Evolutionary conservation across 2,113 vertebrate species (phyloP).

Genomic region (Syrrhaptes paradoxus): DNA sequence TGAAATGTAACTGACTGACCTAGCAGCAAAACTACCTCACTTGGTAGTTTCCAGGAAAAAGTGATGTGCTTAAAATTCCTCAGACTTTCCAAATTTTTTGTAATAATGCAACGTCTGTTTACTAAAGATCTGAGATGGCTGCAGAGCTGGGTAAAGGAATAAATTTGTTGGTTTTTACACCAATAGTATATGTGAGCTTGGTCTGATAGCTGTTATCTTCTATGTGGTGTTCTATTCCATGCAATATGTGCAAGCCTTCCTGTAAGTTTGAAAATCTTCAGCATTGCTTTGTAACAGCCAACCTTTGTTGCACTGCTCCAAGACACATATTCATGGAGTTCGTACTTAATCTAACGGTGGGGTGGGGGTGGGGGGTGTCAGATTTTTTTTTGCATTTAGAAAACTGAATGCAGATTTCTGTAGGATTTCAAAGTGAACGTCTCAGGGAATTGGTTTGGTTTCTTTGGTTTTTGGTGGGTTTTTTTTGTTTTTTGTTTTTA

Average conservation of each 20-base stretch:
- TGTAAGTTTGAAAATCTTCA: neutral
- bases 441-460: neutral
- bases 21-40: neutral
- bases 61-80: neutral
- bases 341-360: neutral
- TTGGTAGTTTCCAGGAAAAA: neutral
- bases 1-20: neutral
- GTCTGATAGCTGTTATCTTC: neutral
- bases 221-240: neutral
- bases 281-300: neutral
- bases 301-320: neutral
- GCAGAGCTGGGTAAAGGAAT: neutral
- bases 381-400: neutral
- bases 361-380: rapidly evolving
- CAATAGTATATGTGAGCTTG: neutral
- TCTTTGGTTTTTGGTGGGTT: neutral
- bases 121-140: neutral
- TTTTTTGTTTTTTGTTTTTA: neutral
- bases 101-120: neutral
- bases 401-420: neutral
- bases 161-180: rapidly evolving
- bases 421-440: neutral
- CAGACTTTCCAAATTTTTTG: neutral
- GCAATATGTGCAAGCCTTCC: neutral
- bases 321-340: rapidly evolving